Evolutionary conservation across 2,113 vertebrate species (phyloP).

Genomic region (Corythoichthys haematopterus): DNA sequence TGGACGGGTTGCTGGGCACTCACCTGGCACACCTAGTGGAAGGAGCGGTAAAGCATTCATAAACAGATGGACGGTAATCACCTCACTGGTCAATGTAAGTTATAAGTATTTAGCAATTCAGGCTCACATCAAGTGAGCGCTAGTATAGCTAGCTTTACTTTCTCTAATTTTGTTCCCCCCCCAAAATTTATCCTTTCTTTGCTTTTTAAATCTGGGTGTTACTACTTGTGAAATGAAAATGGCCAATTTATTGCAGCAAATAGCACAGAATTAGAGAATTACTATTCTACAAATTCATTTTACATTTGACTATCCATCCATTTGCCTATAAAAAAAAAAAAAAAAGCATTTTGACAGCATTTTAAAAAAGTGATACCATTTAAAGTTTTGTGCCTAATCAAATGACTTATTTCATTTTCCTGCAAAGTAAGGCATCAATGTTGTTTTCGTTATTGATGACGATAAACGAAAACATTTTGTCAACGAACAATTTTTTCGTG

Average conservation of each 20-base stretch:
- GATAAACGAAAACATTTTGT: no score
- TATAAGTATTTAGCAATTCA: no score
- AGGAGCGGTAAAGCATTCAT: neutral
- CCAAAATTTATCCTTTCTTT: no score
- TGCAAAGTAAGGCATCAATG: no score
- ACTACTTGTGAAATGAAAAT: neutral
- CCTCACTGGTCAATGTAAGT: no score
- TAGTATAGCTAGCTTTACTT: no score
- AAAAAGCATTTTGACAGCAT: neutral
- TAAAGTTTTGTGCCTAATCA: neutral
- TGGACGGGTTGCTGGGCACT: slow-evolving; percentile 96
- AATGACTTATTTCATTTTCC: no score
- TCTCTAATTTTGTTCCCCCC: no score
- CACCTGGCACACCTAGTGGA: slow-evolving; percentile 89
- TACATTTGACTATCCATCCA: neutral
- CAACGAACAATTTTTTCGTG: no score
- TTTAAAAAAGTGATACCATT: neutral
- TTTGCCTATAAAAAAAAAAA: neutral
- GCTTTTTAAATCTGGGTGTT: neutral
- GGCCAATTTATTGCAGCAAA: neutral
- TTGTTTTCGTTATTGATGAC: no score
- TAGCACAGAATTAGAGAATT: neutral
- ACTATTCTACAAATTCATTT: neutral
- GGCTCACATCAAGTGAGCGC: no score
- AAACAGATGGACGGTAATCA: neutral